A percentile compares a stretch with the other conserved stretches of the same genome.
Conservation (phyloP, 2,797 vertebrate species). For the Syndactyla subalaris region DNA sequence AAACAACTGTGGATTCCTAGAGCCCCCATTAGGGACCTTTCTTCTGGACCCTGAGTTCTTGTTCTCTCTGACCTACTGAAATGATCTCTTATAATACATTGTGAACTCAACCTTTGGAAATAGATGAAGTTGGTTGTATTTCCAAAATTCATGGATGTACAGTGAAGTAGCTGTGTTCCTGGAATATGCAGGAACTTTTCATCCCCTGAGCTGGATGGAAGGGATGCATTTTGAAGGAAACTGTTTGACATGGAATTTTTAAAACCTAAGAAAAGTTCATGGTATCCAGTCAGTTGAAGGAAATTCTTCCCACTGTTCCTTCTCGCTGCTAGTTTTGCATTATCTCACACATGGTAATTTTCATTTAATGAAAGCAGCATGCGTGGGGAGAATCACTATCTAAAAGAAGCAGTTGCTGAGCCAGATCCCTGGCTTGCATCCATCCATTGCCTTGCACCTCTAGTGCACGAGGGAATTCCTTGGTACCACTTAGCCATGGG, state of each 20-base stretch:
- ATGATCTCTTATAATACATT: background rate
- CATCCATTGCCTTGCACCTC: background rate
- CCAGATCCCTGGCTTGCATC: background rate
- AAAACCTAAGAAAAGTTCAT: background rate
- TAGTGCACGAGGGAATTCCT: background rate
- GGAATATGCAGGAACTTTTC: background rate
- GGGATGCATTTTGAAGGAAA: background rate
- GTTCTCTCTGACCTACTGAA: background rate
- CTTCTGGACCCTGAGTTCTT: background rate
- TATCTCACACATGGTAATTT: background rate
- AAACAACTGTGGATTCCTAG: background rate
- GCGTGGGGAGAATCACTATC: accelerated
- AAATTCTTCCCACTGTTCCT: background rate
- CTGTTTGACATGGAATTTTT: background rate
- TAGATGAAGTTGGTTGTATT: background rate
- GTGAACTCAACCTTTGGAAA: background rate
- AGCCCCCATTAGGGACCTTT: background rate
- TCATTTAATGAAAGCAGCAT: background rate
- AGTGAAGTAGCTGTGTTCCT: background rate
- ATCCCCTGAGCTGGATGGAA: background rate
- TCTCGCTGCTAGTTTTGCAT: background rate
- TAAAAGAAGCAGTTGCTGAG: background rate
- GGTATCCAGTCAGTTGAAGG: background rate
- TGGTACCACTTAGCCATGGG: accelerated
- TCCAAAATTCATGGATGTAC: background rate